Conservation (phyloP, 2,797 vertebrate genomes). For the Hypotaenidia okinawae region DNA sequence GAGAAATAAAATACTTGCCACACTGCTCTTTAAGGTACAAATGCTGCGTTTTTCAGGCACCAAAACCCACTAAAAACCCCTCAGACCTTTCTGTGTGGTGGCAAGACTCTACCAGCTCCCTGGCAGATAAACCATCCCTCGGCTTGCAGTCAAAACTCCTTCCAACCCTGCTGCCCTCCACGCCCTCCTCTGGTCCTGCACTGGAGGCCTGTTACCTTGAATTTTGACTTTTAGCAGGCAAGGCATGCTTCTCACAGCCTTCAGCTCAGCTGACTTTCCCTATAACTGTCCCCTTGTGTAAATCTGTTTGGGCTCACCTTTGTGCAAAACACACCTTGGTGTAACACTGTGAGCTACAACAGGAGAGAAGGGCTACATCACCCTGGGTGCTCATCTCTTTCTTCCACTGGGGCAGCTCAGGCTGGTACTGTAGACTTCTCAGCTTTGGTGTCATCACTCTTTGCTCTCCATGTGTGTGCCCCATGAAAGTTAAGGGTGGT, state of each 20-base stretch:
- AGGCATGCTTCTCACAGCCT: background rate
- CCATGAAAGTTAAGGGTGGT: background rate
- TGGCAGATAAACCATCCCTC: background rate
- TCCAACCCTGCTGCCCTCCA: background rate
- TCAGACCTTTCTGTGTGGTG: background rate
- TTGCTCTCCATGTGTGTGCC: background rate
- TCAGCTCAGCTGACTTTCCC: background rate
- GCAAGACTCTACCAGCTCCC: background rate
- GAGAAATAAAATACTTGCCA: background rate
- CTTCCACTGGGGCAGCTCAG: background rate
- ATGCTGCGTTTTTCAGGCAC: background rate
- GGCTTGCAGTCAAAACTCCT: background rate
- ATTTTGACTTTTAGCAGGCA: background rate
- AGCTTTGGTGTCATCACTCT: background rate
- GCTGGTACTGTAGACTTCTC: background rate
- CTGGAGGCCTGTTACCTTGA: background rate
- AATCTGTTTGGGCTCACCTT: background rate
- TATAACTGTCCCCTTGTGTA: fast-evolving
- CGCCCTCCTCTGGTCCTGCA: background rate
- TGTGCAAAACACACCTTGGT: background rate
- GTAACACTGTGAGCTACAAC: background rate
- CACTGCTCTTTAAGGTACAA: background rate
- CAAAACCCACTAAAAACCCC: background rate
- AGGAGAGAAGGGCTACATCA: background rate
- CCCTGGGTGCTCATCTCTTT: background rate